phyloP scores from a whole-genome alignment of 2,113 vertebrate genomes.

The Butastur rufipennis region DNA sequence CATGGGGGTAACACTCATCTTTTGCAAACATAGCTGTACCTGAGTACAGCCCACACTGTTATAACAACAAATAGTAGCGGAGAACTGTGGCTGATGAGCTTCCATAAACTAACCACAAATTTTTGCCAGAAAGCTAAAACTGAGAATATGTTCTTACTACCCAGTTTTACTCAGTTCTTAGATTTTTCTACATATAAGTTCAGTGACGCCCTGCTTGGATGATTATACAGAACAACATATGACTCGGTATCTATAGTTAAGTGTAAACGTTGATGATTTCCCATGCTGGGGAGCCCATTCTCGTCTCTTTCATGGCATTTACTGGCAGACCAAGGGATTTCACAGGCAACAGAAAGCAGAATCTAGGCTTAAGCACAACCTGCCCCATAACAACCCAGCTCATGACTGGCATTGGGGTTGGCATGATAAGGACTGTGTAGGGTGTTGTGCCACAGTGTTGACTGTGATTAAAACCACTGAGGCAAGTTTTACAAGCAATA shows the following conservation, averaged over 20 bases:
- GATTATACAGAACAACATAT: neutral
- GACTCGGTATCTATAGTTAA: neutral
- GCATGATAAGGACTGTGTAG: neutral
- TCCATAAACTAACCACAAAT: neutral
- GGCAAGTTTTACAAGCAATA: neutral
- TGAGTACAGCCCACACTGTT: neutral
- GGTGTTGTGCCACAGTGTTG: neutral
- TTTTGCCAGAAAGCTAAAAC: neutral
- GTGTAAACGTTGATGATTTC: neutral
- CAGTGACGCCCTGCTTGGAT: neutral
- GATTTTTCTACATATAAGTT: neutral
- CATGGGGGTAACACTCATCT: neutral
- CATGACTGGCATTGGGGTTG: rapidly evolving
- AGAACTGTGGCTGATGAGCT: neutral
- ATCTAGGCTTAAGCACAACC: neutral
- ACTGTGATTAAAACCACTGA: neutral
- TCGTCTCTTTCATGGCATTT: neutral
- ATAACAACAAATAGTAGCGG: neutral
- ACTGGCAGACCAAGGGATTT: neutral
- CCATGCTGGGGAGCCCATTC: neutral
- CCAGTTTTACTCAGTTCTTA: neutral
- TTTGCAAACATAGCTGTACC: neutral
- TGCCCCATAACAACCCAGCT: neutral
- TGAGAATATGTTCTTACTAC: neutral
- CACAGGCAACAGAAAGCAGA: neutral